Evolutionary conservation across 2,113 vertebrate genomes (phyloP).

Genomic region (Petromus typicus): DNA sequence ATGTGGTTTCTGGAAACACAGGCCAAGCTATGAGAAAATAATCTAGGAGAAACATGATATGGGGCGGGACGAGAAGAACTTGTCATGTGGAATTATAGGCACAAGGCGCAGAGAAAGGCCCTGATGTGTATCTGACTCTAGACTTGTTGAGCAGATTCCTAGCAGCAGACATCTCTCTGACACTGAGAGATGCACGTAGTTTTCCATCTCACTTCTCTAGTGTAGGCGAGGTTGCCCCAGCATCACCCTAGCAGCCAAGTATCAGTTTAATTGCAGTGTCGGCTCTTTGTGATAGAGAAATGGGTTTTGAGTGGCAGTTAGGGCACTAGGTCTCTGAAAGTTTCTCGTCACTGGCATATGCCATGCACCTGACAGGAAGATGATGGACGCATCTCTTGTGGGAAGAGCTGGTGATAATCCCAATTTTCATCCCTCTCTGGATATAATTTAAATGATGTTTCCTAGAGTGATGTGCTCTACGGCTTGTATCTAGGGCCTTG

Average conservation of each 20-base stretch:
- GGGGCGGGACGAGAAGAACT: background rate
- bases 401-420: background rate
- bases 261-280: background rate
- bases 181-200: background rate
- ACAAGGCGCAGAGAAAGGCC: background rate
- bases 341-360: accelerated
- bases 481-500: background rate
- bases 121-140: background rate
- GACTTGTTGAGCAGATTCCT: background rate
- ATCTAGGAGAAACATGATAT: accelerated
- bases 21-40: background rate
- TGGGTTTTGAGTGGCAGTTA: too few species aligned
- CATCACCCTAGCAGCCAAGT: background rate
- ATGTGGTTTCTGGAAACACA: too few species aligned
- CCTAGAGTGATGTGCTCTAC: too few species aligned
- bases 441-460: background rate
- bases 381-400: background rate
- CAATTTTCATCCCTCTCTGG: background rate
- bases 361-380: background rate
- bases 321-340: background rate
- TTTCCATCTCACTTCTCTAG: background rate
- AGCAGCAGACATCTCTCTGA: background rate
- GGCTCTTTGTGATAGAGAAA: background rate
- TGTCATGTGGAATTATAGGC: background rate
- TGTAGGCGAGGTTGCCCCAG: background rate